Evolutionary conservation across 2,888 invertebrate species (phyloP), one percentile per base, ranked within the genome.

Genomic region (Orthosia cruda): DNA sequence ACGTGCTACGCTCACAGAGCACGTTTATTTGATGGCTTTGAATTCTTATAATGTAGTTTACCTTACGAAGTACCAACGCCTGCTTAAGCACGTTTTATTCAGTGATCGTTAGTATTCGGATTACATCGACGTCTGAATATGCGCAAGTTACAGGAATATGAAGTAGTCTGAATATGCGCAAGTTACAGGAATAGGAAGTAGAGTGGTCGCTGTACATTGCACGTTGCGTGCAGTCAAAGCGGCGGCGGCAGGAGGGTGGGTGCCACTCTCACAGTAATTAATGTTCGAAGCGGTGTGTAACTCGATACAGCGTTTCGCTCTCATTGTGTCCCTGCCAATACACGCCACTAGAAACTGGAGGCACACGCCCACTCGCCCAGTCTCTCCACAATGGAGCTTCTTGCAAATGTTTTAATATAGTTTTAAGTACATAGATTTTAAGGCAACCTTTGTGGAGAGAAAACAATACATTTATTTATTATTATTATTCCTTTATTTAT

Each of bases 91-190:
- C 11, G 23, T 77, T 71, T 57, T 18, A 65, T 47, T 61, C 18
- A 47, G 55, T n/a, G n/a, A 26, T 20, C 54, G 15, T 65, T 65
- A 52, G 13, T 50, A 69, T 67, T 77, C 57, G 49, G 49, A 45
- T 67, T 63, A 71, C 26, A 71, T 59, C 54, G 63, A 52, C 54
- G 49, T 50, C 61, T 66, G 50, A 74, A 55, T 32, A 59, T 70
- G 55, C 32, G n/a, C 12, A 57, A 47, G 52, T 52, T 55, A 49
- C 15, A 49, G 23, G 20, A 63, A 61, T n/a, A 47, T 23, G 50
- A 59, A 66, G 58, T 63, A 26, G 57, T 50, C 61, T 66, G 50
- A 74, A 55, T 32, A 59, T 70, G 55, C 32, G n/a, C 12, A 57
- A 47, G 52, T 52, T 55, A 49, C 15, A 49, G 23, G 20, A 63